Percentiles rank a stretch among this genome's conserved stretches.
Evolutionary conservation across 2,797 vertebrate species (phyloP).

Genomic region (Phataginus tricuspis): DNA sequence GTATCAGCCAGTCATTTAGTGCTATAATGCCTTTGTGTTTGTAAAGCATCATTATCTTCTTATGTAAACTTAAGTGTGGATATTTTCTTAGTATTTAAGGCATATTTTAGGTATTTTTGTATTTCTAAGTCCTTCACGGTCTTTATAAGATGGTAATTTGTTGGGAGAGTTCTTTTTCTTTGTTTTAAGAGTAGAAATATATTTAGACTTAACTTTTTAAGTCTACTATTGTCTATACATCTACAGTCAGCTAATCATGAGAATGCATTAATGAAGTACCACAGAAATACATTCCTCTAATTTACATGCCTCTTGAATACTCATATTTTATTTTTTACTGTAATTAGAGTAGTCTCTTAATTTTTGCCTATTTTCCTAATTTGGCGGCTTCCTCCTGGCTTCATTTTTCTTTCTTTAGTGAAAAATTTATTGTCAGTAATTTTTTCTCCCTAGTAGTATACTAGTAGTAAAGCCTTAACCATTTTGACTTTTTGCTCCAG

Average conservation of each 20-base stretch:
- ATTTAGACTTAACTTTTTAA: conserved; percentile 18
- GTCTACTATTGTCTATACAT: not conserved
- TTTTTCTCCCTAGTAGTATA: conserved; percentile 19
- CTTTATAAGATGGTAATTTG: conserved; percentile 31
- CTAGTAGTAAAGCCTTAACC: not conserved
- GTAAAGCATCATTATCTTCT: not conserved
- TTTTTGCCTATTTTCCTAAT: conserved; percentile 24
- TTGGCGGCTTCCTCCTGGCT: conserved; percentile 29
- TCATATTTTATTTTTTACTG: not conserved
- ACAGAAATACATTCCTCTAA: conserved; percentile 46
- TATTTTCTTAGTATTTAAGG: conserved; percentile 10
- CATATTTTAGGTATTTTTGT: conserved; percentile 20
- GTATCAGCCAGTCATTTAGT: not conserved
- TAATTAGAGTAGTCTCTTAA: not conserved
- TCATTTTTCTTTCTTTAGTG: conserved; percentile 46
- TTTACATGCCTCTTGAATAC: conserved; percentile 17
- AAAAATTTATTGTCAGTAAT: conserved; percentile 37
- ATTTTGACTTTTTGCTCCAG: conserved; percentile 14
- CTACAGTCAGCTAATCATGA: not conserved
- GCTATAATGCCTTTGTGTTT: not conserved
- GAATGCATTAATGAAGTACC: not conserved
- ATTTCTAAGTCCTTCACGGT: conserved; percentile 2
- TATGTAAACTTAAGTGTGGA: not conserved
- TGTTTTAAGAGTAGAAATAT: conserved; percentile 53
- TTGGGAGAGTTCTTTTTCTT: conserved; percentile 32